Evolutionary conservation across 2,888 invertebrate genomes (phyloP).

Genomic region (Euplagia quadripunctaria): DNA sequence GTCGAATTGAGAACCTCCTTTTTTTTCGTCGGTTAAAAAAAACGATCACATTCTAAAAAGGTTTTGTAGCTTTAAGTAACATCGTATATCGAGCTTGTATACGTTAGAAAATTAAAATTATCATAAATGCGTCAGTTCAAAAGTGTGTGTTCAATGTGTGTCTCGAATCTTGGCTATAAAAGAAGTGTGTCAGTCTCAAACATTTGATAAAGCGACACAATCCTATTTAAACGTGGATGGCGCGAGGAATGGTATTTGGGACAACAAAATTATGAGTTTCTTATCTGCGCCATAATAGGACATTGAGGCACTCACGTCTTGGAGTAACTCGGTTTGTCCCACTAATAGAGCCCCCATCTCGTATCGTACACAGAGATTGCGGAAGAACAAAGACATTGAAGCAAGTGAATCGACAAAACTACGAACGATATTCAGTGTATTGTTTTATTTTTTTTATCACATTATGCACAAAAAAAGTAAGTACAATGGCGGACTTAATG

Average conservation of each 20-base stretch:
- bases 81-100: too few species aligned
- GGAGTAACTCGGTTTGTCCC: constrained; percentile 23
- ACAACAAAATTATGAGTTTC: constrained; percentile 9
- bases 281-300: constrained; percentile 7
- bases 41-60: too few species aligned
- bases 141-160: too few species aligned
- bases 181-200: neutral
- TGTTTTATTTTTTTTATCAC: too few species aligned
- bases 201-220: neutral
- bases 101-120: too few species aligned
- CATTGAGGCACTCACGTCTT: constrained; percentile 6
- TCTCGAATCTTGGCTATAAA: neutral
- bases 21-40: too few species aligned
- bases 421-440: too few species aligned
- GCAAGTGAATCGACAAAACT: neutral
- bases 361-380: constrained; percentile 2
- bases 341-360: constrained; percentile 11
- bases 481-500: too few species aligned
- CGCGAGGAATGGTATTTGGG: constrained; percentile 1
- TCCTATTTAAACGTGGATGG: neutral
- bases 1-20: too few species aligned
- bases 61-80: too few species aligned
- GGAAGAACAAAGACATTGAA: constrained; percentile 5
- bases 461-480: too few species aligned
- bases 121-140: too few species aligned